Conservation (phyloP, 2,888 invertebrate genomes). For the Cheilosia vulpina region DNA sequence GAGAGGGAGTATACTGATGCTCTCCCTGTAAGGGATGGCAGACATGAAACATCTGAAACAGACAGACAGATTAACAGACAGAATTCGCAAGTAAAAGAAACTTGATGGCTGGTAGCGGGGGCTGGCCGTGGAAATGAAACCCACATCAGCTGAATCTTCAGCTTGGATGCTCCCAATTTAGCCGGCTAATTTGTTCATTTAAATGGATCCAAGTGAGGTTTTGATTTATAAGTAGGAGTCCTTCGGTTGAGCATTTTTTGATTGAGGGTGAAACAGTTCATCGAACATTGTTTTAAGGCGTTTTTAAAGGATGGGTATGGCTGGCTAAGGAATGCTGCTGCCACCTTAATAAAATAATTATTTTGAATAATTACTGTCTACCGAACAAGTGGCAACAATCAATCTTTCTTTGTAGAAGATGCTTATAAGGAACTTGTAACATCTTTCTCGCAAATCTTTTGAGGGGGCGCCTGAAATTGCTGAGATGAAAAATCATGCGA, state of each 20-base stretch:
- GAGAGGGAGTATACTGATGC: background rate
- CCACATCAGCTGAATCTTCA: conserved; percentile 51
- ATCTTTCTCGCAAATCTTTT: too few species aligned
- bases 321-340: background rate
- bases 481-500: too few species aligned
- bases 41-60: conserved; percentile 67
- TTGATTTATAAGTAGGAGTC: conserved; percentile 53
- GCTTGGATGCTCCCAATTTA: conserved; percentile 53
- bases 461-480: too few species aligned
- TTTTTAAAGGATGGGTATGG: background rate
- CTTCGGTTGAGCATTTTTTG: conserved; percentile 1
- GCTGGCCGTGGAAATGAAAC: background rate
- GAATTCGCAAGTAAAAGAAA: conserved; percentile 34
- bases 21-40: conserved; percentile 14
- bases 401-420: background rate
- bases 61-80: conserved; percentile 66
- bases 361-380: background rate
- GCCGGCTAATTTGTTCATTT: conserved; percentile 64
- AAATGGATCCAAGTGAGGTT: conserved; percentile 49
- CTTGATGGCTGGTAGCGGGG: background rate
- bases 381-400: background rate
- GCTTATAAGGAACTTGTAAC: too few species aligned
- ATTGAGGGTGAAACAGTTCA: background rate
- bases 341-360: background rate
- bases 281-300: background rate